These are phyloP conservation scores for Coryphaenoides rupestris DNA, from an alignment of 2,113 vertebrate species.

Conservation along the genomic window DNA sequence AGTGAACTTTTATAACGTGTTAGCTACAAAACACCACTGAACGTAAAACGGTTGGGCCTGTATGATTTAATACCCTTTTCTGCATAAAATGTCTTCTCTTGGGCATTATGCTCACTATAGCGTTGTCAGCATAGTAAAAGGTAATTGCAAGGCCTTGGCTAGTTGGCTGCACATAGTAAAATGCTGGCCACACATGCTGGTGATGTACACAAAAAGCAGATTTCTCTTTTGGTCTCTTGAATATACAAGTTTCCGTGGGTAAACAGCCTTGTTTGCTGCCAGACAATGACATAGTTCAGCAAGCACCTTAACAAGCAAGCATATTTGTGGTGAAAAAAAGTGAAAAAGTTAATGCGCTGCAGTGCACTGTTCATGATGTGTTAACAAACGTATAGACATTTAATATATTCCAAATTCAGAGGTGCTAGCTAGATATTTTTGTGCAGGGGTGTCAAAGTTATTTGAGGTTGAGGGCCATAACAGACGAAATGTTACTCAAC, in stretches of 20 bases:
- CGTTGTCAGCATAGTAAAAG: slow-evolving; percentile 70
- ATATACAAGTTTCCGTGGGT: slow-evolving; percentile 43
- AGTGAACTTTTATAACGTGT: too few relatives aligned
- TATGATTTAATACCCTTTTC: slow-evolving; percentile 54
- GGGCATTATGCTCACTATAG: slow-evolving; percentile 59
- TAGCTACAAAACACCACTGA: too few relatives aligned
- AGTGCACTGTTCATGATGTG: too few relatives aligned
- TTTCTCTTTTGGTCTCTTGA: neutral
- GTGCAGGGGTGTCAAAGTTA: too few relatives aligned
- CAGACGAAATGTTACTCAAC: too few relatives aligned
- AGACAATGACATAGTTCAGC: slow-evolving; percentile 39
- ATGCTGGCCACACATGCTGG: too few relatives aligned
- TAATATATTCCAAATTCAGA: too few relatives aligned
- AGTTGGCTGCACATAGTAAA: too few relatives aligned
- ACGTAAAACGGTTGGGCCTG: slow-evolving; percentile 29
- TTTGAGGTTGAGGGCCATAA: too few relatives aligned
- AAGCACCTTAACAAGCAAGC: slow-evolving; percentile 48
- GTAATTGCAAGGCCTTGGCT: slow-evolving; percentile 68
- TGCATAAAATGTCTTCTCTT: slow-evolving; percentile 55
- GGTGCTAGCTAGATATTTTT: too few relatives aligned
- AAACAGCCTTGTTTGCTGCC: slow-evolving; percentile 62
- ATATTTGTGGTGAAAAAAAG: slow-evolving; percentile 43
- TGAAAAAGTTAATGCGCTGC: slow-evolving; percentile 12
- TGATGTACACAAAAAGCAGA: neutral
- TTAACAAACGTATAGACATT: too few relatives aligned